These are phyloP conservation scores for Spisula subtruncata DNA, from an alignment of 2,888 invertebrate species.

Conservation along the genomic window DNA sequence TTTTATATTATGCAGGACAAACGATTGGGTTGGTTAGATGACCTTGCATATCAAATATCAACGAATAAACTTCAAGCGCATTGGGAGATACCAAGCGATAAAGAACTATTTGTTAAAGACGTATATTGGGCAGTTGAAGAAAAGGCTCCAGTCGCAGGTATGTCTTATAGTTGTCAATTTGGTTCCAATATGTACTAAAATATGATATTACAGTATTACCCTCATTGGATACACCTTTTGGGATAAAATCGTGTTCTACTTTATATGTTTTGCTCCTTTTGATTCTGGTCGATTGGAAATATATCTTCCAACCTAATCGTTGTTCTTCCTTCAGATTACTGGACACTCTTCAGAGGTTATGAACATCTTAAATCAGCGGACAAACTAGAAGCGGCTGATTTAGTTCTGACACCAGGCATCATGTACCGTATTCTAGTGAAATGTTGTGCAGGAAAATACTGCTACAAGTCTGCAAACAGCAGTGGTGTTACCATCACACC, in stretches of 20 bases:
- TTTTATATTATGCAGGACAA: constrained; percentile 16
- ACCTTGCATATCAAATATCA: not conserved
- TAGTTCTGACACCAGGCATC: constrained; percentile 16
- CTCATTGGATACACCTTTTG: too few relatives aligned
- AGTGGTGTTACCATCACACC: constrained; percentile 57
- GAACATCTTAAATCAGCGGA: constrained; percentile 1
- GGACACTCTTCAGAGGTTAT: constrained; percentile 1
- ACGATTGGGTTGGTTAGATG: not conserved
- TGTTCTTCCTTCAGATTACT: not conserved
- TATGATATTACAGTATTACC: too few relatives aligned
- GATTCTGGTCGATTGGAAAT: too few relatives aligned
- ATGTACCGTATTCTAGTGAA: constrained; percentile 24
- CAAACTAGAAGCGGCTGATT: constrained; percentile 8
- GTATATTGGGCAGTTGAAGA: constrained; percentile 35
- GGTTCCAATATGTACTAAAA: too few relatives aligned
- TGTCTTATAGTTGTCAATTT: not conserved
- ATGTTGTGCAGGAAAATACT: constrained; percentile 28
- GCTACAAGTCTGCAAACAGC: constrained; percentile 39
- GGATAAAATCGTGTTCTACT: too few relatives aligned
- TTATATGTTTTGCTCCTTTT: too few relatives aligned
- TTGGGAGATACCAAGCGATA: not conserved
- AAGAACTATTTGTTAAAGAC: constrained; percentile 3
- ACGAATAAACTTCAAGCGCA: constrained; percentile 30
- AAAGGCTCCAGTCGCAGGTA: constrained; percentile 25
- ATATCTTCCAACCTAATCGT: too few relatives aligned